Percentiles rank a stretch among this genome's conserved stretches.
These are phyloP conservation scores for Sphaerophoria rueppellii DNA, from an alignment of 2,888 invertebrate species.

Conservation along the genomic window DNA sequence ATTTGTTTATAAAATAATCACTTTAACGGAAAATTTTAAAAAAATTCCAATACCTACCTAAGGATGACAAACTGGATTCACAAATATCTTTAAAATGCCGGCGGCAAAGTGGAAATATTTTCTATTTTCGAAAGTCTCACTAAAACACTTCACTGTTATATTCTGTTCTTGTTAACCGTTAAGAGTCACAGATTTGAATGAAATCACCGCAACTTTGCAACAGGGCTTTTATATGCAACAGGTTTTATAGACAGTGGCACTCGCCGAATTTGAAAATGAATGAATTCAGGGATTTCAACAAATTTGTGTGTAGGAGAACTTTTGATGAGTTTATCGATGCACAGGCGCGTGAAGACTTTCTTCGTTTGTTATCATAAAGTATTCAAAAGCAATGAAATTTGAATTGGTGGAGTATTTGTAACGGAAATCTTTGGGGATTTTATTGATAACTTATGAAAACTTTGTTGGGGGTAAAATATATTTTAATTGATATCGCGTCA, in stretches of 20 bases:
- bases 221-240: constrained; percentile 66
- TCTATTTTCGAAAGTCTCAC: constrained; percentile 28
- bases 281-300: constrained; percentile 1
- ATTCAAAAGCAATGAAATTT: constrained; percentile 19
- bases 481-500: constrained; percentile 37
- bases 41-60: constrained; percentile 44
- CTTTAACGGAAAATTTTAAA: constrained; percentile 14
- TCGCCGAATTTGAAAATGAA: constrained; percentile 9
- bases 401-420: constrained; percentile 1
- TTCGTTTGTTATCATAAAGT: constrained; percentile 19
- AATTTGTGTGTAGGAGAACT: constrained; percentile 40
- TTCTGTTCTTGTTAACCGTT: constrained; percentile 37
- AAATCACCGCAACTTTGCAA: constrained; percentile 18
- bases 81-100: constrained; percentile 20
- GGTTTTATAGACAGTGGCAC: constrained; percentile 22
- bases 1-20: constrained; percentile 9
- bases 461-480: background rate
- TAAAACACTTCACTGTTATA: constrained; percentile 43
- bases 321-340: constrained; percentile 13
- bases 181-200: constrained; percentile 57
- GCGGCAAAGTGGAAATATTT: constrained; percentile 18
- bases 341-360: constrained; percentile 56
- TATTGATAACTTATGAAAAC: background rate
- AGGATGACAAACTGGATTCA: constrained; percentile 20
- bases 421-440: constrained; percentile 10